phyloP scores from a whole-genome alignment of 2,113 vertebrate species.

The Hoplias malabaricus region DNA sequence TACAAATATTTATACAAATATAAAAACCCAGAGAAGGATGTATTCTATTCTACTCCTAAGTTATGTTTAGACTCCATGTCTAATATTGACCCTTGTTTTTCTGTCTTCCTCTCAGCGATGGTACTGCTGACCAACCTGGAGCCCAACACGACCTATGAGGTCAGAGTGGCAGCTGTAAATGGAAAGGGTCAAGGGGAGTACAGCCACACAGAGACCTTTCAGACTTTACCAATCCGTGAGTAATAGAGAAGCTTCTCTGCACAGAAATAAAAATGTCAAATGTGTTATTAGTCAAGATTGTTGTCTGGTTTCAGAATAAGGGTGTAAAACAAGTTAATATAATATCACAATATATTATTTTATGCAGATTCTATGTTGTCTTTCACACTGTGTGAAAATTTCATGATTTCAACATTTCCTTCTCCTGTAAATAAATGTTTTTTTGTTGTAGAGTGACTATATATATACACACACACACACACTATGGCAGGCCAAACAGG shows the following conservation, averaged over 20 bases:
- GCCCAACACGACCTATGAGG: constrained; percentile 95
- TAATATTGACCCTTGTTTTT: background rate
- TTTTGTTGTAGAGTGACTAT: too few species aligned
- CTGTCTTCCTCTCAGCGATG: constrained; percentile 70
- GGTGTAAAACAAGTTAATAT: background rate
- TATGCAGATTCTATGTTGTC: too few species aligned
- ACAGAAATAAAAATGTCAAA: background rate
- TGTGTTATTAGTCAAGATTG: background rate
- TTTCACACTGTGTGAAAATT: too few species aligned
- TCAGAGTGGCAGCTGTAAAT: constrained; percentile 91
- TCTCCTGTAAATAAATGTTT: too few species aligned
- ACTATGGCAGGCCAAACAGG: too few species aligned
- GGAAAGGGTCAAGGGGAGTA: constrained; percentile 95
- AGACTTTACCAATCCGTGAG: constrained; percentile 94
- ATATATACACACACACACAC: too few species aligned
- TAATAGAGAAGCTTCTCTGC: too few species aligned
- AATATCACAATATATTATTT: too few species aligned
- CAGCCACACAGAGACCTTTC: constrained; percentile 90
- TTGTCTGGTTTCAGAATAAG: background rate
- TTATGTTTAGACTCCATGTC: background rate
- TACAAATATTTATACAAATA: too few species aligned
- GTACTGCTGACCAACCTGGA: constrained; percentile 88
- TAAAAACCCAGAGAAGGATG: background rate
- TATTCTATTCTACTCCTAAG: background rate
- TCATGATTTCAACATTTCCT: too few species aligned